A percentile compares a stretch with the other conserved stretches of the same genome.
phyloP scores from a whole-genome alignment of 2,797 vertebrate species.

The Enteromius unitaeniatus region DNA sequence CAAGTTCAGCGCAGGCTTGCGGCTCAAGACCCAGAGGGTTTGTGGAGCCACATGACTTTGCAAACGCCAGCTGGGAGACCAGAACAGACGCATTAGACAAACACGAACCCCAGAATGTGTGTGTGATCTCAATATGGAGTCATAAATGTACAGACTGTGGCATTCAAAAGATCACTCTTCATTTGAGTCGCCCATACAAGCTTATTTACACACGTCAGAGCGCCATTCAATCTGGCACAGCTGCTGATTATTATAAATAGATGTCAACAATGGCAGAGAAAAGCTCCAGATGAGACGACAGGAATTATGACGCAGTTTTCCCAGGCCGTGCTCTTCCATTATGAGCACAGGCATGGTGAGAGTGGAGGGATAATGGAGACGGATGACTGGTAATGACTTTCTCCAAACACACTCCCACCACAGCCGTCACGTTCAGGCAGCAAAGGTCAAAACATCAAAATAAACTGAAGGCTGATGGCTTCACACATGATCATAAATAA shows the following conservation, averaged over 20 bases:
- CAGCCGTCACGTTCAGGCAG: neutral
- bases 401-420: neutral
- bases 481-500: neutral
- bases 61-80: slow-evolving; percentile 83
- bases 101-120: neutral
- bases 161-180: neutral
- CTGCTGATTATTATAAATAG: slow-evolving; percentile 4
- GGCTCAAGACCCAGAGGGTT: slow-evolving; percentile 86
- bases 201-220: neutral
- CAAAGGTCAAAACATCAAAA: too few relatives aligned
- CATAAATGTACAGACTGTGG: neutral
- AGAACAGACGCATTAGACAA: slow-evolving; percentile 22
- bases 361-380: neutral
- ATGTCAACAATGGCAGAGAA: slow-evolving; percentile 1
- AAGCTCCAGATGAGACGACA: neutral
- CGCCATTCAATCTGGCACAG: neutral
- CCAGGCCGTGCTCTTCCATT: neutral
- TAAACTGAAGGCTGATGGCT: neutral
- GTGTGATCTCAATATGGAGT: neutral
- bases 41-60: slow-evolving; percentile 87
- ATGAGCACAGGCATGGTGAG: neutral
- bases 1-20: slow-evolving; percentile 79
- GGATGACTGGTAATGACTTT: neutral
- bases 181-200: neutral
- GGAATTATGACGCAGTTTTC: slow-evolving; percentile 10